Conservation (phyloP, 2,888 invertebrate genomes). For the Pterobdella sp. region DNA sequence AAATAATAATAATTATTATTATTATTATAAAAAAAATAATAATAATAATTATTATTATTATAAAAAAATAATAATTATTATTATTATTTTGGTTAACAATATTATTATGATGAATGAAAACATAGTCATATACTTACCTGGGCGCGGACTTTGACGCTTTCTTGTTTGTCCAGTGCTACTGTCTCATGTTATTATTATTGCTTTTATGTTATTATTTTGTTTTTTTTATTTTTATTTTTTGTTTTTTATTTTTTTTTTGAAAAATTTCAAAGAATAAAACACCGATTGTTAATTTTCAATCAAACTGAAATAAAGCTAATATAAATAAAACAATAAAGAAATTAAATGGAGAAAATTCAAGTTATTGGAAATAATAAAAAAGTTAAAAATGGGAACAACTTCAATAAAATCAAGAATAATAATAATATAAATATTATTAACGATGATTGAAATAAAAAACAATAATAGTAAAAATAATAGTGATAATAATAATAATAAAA, state of each 20-base stretch:
- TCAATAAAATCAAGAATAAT: not conserved
- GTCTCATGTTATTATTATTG: not conserved
- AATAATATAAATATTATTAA: not conserved
- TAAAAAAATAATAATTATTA: not conserved
- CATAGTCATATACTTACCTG: too few relatives aligned
- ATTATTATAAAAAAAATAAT: not conserved
- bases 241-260: not conserved
- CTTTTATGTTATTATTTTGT: not conserved
- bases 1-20: not conserved
- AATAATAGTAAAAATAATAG: not conserved
- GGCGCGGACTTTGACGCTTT: too few relatives aligned
- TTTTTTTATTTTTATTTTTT: conserved; percentile 4
- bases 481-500: not conserved
- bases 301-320: not conserved
- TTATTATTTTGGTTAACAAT: not conserved
- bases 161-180: too few relatives aligned
- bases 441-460: not conserved
- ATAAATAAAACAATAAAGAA: not conserved
- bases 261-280: not conserved
- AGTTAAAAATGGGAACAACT: not conserved
- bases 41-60: not conserved
- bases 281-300: not conserved
- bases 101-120: not conserved
- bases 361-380: not conserved
- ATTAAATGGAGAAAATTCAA: not conserved